Base-by-base conservation (phyloP, 2,888 invertebrate genomes). In the Epicampocera succincta region DNA sequence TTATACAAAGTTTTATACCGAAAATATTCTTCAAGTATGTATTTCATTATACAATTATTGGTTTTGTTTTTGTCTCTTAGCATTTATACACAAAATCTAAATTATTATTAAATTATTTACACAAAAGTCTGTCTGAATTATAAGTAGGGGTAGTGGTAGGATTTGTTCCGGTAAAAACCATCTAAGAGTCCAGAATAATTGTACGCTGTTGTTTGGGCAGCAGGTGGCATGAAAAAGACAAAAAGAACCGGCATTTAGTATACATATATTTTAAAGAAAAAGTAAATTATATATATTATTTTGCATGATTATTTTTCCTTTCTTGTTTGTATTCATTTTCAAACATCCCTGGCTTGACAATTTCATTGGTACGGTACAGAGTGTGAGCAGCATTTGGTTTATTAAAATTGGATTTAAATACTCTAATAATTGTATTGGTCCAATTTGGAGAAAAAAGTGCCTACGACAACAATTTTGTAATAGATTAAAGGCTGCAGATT, bases 71-170 rank as follows among this genome's bases (percentile, higher is more conserved):
- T 33, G 65, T 75, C 71, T 82, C 65, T 65, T 75, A 80, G 52
- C 71, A 80, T 71, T n/a, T 80, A 71, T 78, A 71, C 76, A 77
- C 73, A 73, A 66, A 56, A 44, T 33, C 48, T 69, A 68, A 73
- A 54, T 72, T 78, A 65, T 78, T 52, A 40, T 71, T 65, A 58
- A 46, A 54, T 66, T 69, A 80, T 76, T 79, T 88, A 87, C 85
- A 86, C 74, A 75, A 82, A 75, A 71, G 82, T 82, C 66, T 82
- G 82, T 78, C 82, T 87, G 87, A 90, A 90, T 91, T 90, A 90
- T 91, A 90, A 91, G 83, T 90, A 91, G 38, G 91, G 91, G 89
- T 91, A 91, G 83, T 90, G 90, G 86, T 90, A 91, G 50, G 88
- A 88, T 89, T 91, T 91, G 87, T 91, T 88, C 84, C 91, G 89